These are phyloP conservation scores for Tenthredo scrophulariae DNA, from an alignment of 2,888 invertebrate genomes.

Conservation along the genomic window DNA sequence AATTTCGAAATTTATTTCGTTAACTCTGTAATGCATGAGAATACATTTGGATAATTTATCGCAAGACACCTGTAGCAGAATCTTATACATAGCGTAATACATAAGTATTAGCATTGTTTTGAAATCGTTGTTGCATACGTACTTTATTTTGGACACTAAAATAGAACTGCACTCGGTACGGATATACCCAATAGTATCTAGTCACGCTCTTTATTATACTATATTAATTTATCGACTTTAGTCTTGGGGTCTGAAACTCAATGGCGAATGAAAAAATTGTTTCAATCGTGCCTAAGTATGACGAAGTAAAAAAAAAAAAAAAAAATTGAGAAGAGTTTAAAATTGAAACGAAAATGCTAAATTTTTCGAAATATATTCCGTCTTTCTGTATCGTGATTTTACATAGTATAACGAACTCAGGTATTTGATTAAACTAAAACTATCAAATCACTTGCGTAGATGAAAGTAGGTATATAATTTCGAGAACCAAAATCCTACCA, in stretches of 20 bases:
- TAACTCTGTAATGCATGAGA: not conserved
- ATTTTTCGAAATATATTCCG: too few species aligned
- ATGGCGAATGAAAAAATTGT: too few species aligned
- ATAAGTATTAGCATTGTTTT: not conserved
- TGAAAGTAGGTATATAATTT: not conserved
- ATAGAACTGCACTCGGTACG: conserved; percentile 23
- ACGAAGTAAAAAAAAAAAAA: too few species aligned
- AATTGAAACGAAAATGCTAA: not conserved
- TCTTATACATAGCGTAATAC: not conserved
- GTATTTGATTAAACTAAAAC: not conserved
- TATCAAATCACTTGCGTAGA: not conserved
- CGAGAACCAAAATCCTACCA: not conserved
- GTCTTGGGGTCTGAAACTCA: not conserved
- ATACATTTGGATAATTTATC: not conserved
- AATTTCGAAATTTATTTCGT: not conserved
- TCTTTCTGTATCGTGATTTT: too few species aligned
- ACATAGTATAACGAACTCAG: not conserved
- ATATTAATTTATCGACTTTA: not conserved
- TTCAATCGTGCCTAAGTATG: too few species aligned
- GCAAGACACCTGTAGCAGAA: not conserved
- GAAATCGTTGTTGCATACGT: not conserved
- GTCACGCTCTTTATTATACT: not conserved
- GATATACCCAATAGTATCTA: conserved; percentile 7
- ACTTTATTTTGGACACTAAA: not conserved
- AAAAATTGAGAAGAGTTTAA: not conserved